Base-by-base conservation (phyloP, 2,113 vertebrate species). In the Bostrychus sinensis region DNA sequence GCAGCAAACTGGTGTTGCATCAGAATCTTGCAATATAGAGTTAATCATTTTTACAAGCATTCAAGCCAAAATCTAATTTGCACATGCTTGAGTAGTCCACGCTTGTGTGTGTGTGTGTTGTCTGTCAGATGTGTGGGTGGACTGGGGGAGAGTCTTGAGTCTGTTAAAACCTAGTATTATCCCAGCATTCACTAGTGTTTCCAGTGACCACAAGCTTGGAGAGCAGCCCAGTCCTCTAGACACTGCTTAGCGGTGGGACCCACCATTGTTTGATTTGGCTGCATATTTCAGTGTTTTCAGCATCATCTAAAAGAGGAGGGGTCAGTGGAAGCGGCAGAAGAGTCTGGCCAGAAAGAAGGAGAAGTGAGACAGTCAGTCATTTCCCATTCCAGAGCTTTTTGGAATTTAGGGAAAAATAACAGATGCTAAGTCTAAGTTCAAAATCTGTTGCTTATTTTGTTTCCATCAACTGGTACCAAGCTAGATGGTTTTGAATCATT, bases 221-320 rank as follows among this genome's bases (percentile, higher is more conserved):
- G 84, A 26, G 51, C 5, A 17, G 92, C 93, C 93, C 91, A 91
- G 86, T 91, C 87, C 90, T 91, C 83, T 86, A 92, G 91, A 91
- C 86, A 72, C 60, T 82, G 91, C 90, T 91, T 81, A 92, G 84
- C 83, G 87, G 83, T 86, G 92, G 91, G 92, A 89, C 86, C 81
- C 77, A 84, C 90, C 78, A 91, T 91, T 91, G 77, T 93, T 93
- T 91, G 80, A 80, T 91, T 93, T 91, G 92, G 91, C 91, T 81
- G 74, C 85, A 87, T 7, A 83, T 85, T 82, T 73, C 88, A 91
- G 89, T 91, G 93, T 92, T 89, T 90, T 88, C 70, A 87, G 66
- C 68, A 30, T 81, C 91, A 90, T 90, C 89, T 92, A 85, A 90
- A 84, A 78, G 67, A 86, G 77, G 90, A 91, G 88, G 66, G 66